Evolutionary conservation across 1,140 invertebrate species (phyloP), one percentile per base, ranked within the genome.

Genomic region (Drosophila melanica): DNA sequence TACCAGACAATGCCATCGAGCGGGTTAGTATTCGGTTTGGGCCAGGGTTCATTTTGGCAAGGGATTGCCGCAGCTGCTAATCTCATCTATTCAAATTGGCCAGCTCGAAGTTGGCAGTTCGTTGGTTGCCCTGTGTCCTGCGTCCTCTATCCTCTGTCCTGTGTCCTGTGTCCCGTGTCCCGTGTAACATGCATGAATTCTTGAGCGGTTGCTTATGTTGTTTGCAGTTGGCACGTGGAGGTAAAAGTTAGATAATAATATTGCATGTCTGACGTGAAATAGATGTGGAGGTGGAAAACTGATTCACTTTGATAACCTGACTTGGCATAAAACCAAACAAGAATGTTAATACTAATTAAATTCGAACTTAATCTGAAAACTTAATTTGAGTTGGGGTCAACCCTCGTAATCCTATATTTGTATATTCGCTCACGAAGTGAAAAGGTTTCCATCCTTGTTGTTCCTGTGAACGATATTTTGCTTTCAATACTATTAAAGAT

Each of bases 81-180:
- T 86, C 79, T 79, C 68, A 42, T 75, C 76, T 73, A 76, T 73
- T 81, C 79, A 79, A 79, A 87, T 87, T 79, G 84, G 68, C 50
- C 20, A 64, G 63, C 57, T 68, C 23, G 8, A 41, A 47, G 39
- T 53, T 35, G 63, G 41, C 33, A n/a, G 44, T 27, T 45, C 18
- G 23, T 9, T 45, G 6, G n/a, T n/a, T 45, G 44, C 16, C 4
- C 16, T 47, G 4, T 33, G 30, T 33, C 6, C 20, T 23, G n/a
- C n/a, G n/a, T n/a, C n/a, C n/a, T n/a, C n/a, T n/a, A n/a, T n/a
- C n/a, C n/a, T n/a, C n/a, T 33, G 30, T 9, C 8, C 6, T 33
- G 3, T 33, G 30, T 33, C 30, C 30, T 33, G 37, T 5, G 51
- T 39, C 30, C 16, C 2, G 27, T 18, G 48, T 51, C 27, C 27